Conservation (phyloP, 2,797 vertebrate species). For the Falco berigora region DNA sequence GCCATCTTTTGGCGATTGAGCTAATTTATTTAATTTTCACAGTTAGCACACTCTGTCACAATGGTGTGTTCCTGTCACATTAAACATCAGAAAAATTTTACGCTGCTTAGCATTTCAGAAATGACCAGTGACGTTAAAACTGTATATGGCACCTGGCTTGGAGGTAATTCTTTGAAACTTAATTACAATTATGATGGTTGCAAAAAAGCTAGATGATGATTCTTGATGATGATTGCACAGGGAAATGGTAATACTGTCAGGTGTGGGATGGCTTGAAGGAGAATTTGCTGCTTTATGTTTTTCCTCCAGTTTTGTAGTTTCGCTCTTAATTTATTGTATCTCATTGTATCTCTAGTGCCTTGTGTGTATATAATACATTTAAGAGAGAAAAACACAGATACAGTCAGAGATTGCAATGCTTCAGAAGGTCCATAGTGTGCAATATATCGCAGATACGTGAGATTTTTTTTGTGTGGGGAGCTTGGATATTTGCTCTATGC, state of each 20-base stretch:
- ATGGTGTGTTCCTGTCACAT: not conserved
- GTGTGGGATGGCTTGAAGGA: not conserved
- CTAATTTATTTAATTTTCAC: conserved; percentile 79
- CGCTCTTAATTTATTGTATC: not conserved
- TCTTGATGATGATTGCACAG: not conserved
- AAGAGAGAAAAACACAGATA: not conserved
- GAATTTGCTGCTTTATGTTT: not conserved
- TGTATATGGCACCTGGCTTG: not conserved
- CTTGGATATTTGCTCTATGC: not conserved
- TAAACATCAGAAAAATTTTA: conserved; percentile 70
- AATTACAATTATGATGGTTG: not conserved
- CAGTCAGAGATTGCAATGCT: not conserved
- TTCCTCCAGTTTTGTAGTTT: not conserved
- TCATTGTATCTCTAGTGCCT: not conserved
- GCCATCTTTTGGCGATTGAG: conserved; percentile 58
- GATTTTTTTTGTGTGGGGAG: too few species aligned
- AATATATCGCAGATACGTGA: rapidly evolving
- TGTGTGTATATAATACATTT: not conserved
- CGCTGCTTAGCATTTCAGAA: conserved; percentile 1
- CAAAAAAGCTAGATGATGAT: not conserved
- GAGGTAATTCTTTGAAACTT: not conserved
- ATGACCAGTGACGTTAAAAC: not conserved
- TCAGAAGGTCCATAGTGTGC: not conserved
- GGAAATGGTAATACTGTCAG: not conserved
- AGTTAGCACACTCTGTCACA: conserved; percentile 62